phyloP scores from a whole-genome alignment of 1,140 invertebrate genomes.

The Hestina assimilis region DNA sequence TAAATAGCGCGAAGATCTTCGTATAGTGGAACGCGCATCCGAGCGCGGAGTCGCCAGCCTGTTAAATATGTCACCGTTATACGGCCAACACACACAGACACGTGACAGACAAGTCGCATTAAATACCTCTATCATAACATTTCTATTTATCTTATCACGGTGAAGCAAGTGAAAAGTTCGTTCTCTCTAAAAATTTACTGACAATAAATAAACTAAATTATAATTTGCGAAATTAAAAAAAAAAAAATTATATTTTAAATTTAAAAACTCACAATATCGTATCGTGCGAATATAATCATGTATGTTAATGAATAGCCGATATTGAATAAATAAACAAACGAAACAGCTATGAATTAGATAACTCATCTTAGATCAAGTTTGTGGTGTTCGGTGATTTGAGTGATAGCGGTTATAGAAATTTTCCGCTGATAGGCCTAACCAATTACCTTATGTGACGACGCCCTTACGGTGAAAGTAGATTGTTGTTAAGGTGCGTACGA shows the following conservation, averaged over 20 bases:
- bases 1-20: slow-evolving; percentile 2
- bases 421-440: slow-evolving; percentile 36
- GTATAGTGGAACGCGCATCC: slow-evolving; percentile 25
- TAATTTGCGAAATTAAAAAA: no score
- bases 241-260: no score
- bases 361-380: not conserved
- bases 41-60: slow-evolving; percentile 36
- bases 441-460: slow-evolving; percentile 41
- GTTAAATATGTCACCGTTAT: slow-evolving; percentile 66
- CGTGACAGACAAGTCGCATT: slow-evolving; percentile 24
- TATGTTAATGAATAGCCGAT: slow-evolving; percentile 1
- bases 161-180: slow-evolving; percentile 3
- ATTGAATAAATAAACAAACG: not conserved
- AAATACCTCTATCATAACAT: slow-evolving; percentile 21
- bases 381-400: slow-evolving; percentile 7
- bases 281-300: not conserved
- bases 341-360: not conserved
- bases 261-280: no score
- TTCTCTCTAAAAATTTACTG: no score
- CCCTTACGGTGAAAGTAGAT: slow-evolving; percentile 67
- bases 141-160: slow-evolving; percentile 22
- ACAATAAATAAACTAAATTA: no score
- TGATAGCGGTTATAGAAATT: slow-evolving; percentile 23
- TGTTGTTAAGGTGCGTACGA: slow-evolving; percentile 50
- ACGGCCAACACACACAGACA: slow-evolving; percentile 34